Evolutionary conservation across 2,888 invertebrate species (phyloP).

Genomic region (Parelbella ahira): DNA sequence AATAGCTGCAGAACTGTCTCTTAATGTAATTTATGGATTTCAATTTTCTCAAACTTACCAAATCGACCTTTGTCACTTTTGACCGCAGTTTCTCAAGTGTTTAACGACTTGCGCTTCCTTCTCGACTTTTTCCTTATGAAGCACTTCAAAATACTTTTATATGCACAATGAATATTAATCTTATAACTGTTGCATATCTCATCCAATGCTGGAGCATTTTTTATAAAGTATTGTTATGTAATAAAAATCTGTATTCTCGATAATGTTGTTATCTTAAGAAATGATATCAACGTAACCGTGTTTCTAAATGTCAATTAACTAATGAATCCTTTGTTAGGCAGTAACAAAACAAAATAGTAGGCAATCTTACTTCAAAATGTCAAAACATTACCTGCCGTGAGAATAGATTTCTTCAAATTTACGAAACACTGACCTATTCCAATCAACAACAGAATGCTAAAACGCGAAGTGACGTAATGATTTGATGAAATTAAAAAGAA

Average conservation of each 20-base stretch:
- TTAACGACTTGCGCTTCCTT: conserved; percentile 3
- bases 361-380: conserved; percentile 11
- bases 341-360: too few species aligned
- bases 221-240: too few species aligned
- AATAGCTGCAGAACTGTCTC: conserved; percentile 3
- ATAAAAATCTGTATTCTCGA: too few species aligned
- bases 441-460: conserved; percentile 10
- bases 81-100: conserved; percentile 10
- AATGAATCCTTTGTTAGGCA: too few species aligned
- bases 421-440: conserved; percentile 29
- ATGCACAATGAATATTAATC: too few species aligned
- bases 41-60: conserved; percentile 5
- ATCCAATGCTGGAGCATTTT: too few species aligned
- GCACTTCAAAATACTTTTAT: background rate
- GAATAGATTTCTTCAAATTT: conserved; percentile 25
- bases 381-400: conserved; percentile 20
- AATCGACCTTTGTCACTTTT: conserved; percentile 16
- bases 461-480: conserved; percentile 6
- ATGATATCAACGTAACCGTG: conserved; percentile 3
- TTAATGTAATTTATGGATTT: conserved; percentile 14
- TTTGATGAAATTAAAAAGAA: conserved; percentile 7
- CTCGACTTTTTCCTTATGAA: conserved; percentile 14
- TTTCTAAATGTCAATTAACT: too few species aligned
- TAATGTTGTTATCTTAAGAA: too few species aligned
- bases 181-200: too few species aligned